Evolutionary conservation across 2,888 invertebrate species (phyloP).

Genomic region (Philonicus albiceps): DNA sequence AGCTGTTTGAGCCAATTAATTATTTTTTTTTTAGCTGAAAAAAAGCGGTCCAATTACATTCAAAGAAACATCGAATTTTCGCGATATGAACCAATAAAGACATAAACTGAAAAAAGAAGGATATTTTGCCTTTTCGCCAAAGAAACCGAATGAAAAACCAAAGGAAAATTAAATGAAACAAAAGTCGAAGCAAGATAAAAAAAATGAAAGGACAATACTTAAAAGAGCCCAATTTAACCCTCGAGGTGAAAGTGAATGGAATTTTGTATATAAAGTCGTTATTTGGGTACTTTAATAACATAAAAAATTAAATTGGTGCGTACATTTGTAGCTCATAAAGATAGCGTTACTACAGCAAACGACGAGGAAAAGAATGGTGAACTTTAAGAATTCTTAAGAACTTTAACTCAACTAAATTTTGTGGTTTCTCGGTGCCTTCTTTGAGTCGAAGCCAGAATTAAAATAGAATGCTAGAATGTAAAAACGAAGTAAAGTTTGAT

Average conservation of each 20-base stretch:
- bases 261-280: not conserved
- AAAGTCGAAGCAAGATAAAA: slow-evolving; percentile 17
- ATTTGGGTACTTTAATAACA: not conserved
- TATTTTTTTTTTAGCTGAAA: not conserved
- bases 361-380: not conserved
- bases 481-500: too few species aligned
- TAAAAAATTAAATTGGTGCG: not conserved
- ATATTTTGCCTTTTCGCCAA: slow-evolving; percentile 38
- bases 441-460: too few species aligned
- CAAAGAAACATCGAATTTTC: not conserved
- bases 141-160: slow-evolving; percentile 22
- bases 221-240: not conserved
- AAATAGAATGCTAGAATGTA: too few species aligned
- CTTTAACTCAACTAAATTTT: too few species aligned
- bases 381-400: too few species aligned
- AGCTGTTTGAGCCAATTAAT: not conserved
- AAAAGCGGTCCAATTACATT: not conserved
- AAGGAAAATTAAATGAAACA: not conserved
- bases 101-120: slow-evolving; percentile 30
- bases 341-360: not conserved
- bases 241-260: not conserved
- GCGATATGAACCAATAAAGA: not conserved
- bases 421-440: too few species aligned
- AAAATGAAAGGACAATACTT: not conserved
- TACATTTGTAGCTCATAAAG: not conserved